Conservation (phyloP, 2,888 invertebrate genomes). For the Steromphala cineraria region DNA sequence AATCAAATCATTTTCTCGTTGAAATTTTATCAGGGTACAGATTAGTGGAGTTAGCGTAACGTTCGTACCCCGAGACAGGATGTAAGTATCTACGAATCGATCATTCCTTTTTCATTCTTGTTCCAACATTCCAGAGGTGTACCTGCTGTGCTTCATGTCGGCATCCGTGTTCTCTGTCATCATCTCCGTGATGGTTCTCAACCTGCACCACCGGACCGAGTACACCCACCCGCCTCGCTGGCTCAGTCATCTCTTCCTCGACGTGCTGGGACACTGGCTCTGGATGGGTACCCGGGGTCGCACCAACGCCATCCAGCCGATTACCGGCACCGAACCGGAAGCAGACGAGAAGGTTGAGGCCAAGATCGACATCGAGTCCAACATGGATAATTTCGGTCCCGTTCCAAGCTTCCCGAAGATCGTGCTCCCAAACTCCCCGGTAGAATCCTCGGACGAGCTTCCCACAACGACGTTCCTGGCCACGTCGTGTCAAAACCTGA, state of each 20-base stretch:
- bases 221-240: constrained; percentile 33
- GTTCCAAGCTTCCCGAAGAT: neutral
- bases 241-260: constrained; percentile 29
- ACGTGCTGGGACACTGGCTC: constrained; percentile 31
- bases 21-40: too few species aligned
- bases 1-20: too few species aligned
- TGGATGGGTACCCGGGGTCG: constrained; percentile 3
- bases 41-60: too few species aligned
- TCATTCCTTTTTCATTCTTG: too few species aligned
- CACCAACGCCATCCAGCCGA: neutral
- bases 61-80: too few species aligned
- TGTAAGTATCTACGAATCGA: too few species aligned
- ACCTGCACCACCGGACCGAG: constrained; percentile 39
- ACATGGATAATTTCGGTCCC: neutral
- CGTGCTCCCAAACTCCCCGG: neutral
- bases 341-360: neutral
- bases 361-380: neutral
- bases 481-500: neutral
- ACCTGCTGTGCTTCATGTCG: constrained; percentile 40
- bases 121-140: constrained; percentile 31
- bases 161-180: constrained; percentile 37
- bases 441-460: neutral
- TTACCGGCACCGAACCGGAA: neutral
- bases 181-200: constrained; percentile 34
- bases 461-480: neutral